Evolutionary conservation across 2,888 invertebrate species (phyloP).

Genomic region (Lasioglossum figueresi): DNA sequence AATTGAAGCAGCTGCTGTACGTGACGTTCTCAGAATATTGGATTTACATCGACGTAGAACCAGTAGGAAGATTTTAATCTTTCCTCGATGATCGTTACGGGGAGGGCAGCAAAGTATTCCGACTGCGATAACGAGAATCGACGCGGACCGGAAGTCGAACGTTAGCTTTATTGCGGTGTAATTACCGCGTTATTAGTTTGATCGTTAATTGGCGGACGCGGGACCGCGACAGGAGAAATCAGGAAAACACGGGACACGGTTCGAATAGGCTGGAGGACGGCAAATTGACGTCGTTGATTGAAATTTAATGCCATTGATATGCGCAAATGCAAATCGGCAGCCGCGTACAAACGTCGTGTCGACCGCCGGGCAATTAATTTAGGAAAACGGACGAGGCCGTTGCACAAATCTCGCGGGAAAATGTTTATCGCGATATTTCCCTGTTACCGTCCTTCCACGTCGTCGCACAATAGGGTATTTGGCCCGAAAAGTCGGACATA

Average conservation of each 20-base stretch:
- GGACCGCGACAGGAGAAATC: constrained; percentile 6
- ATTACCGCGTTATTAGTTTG: constrained; percentile 30
- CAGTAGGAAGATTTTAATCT: not conserved
- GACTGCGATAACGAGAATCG: constrained; percentile 11
- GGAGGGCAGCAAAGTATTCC: not conserved
- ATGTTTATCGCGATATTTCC: not conserved
- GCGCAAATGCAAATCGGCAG: constrained; percentile 36
- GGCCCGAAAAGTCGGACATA: no score
- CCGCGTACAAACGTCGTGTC: constrained; percentile 17
- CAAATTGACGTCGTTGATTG: constrained; percentile 35
- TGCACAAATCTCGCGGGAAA: not conserved
- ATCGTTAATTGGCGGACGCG: constrained; percentile 39
- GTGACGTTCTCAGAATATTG: not conserved
- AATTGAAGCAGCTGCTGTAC: not conserved
- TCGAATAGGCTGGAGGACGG: constrained; percentile 15
- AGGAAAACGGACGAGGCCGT: constrained; percentile 4
- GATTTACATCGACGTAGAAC: not conserved
- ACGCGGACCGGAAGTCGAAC: constrained; percentile 1
- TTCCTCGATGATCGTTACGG: no score
- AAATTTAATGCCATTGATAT: constrained; percentile 52
- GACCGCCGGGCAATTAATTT: constrained; percentile 30
- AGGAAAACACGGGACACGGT: constrained; percentile 27
- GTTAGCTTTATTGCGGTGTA: constrained; percentile 26
- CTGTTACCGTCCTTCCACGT: not conserved
- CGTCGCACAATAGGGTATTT: not conserved